These are phyloP conservation scores for Labeo catla DNA, from an alignment of 2,113 vertebrate genomes.

Conservation along the genomic window DNA sequence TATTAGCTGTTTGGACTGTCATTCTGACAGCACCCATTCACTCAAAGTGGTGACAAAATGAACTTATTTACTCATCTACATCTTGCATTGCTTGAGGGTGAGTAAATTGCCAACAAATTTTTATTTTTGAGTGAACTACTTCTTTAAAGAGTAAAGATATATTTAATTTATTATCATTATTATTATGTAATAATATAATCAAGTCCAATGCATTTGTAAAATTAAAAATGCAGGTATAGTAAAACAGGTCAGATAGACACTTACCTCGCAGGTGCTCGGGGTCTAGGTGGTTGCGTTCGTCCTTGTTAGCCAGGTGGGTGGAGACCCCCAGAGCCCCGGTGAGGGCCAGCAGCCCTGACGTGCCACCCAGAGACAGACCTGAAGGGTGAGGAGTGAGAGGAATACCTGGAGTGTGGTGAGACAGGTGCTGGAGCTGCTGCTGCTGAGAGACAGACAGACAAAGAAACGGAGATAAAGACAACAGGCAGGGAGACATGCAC, in stretches of 20 bases:
- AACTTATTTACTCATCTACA: too few relatives aligned
- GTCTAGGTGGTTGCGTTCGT: conserved; percentile 79
- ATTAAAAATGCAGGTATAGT: conserved; percentile 52
- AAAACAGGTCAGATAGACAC: not conserved
- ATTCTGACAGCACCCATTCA: not conserved
- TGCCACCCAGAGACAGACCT: conserved; percentile 77
- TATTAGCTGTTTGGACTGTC: not conserved
- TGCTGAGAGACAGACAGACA: conserved; percentile 82
- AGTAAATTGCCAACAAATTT: too few relatives aligned
- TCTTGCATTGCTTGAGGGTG: too few relatives aligned
- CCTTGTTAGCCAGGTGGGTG: conserved; percentile 86
- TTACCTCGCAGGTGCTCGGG: conserved; percentile 70
- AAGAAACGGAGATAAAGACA: not conserved
- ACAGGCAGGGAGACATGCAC: conserved; percentile 62
- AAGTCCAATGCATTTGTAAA: not conserved
- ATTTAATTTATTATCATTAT: not conserved
- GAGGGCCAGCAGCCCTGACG: conserved; percentile 83
- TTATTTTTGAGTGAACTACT: too few relatives aligned
- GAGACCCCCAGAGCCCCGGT: conserved; percentile 85
- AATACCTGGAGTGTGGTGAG: conserved; percentile 83
- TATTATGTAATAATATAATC: not conserved
- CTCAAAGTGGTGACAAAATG: not conserved
- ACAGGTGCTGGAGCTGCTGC: conserved; percentile 90
- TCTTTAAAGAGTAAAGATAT: too few relatives aligned
- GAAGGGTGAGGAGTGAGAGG: conserved; percentile 83